Evolutionary conservation across 2,797 vertebrate species (phyloP), one percentile per base, ranked within the genome.

Genomic region (Sebastes vulpes): DNA sequence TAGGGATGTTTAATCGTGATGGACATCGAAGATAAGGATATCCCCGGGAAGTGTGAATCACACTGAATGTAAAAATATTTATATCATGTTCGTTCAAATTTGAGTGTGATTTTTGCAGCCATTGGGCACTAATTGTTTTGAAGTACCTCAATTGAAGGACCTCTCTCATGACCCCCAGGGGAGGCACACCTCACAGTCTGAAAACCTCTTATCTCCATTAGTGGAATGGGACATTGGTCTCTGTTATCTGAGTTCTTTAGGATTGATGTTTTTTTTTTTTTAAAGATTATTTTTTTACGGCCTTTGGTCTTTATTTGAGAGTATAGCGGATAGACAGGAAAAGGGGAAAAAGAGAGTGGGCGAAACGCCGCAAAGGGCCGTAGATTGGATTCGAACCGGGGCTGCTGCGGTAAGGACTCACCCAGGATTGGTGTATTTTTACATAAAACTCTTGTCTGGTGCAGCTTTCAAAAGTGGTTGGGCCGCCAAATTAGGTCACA

Each of bases 321-420:
- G 32, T 35, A 35, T 35, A 35, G 11, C 4, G 1, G 32, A 35
- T 35, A 35, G 32, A 35, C 32, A 35, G 32, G 32, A 35, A 35
- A 35, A 12, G 32, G 32, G 32, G 32, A 35, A 35, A 35, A 2
- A 35, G 4, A 35, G 1, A 35, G 32, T 0, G 32, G 32, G 4
- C 11, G 32, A 14, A 0, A 3, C 38, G 38, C 38, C 5, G 14
- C 38, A 42, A 42, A 16, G 0, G 3, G 38, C 38, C 14, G 1
- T 42, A 0, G 14, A 0, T 16, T 0, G 14, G 38, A 42, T 42
- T 7, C 14, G 6, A 42, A 42, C 38, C 14, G 0, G 12, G 6
- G 38, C 38, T 7, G 6, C 6, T 42, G 38, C 14, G 14, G 38
- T 42, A 16, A 42, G 38, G 14, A 42, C 14, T 42, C 38, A 16